These are phyloP conservation scores for Strigops habroptila DNA, from an alignment of 2,113 vertebrate species.

Conservation along the genomic window DNA sequence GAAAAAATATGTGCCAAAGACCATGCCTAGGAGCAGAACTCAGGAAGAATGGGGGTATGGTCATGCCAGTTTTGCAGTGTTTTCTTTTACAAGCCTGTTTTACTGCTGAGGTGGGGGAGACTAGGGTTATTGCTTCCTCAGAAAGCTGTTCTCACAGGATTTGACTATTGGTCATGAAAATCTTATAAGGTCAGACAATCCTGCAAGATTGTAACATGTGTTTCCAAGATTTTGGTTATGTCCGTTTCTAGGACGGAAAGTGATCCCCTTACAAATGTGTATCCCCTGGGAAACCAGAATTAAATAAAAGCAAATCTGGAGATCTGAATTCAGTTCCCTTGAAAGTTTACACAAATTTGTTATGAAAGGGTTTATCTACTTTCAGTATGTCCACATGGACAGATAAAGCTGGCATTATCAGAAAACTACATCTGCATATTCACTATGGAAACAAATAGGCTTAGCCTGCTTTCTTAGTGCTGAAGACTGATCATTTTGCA, in stretches of 20 bases:
- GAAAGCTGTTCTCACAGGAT: constrained; percentile 51
- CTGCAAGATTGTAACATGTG: background rate
- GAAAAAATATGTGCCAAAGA: constrained; percentile 41
- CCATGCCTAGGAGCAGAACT: constrained; percentile 55
- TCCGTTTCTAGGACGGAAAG: background rate
- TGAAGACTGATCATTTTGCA: background rate
- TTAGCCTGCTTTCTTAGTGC: background rate
- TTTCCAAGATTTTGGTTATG: background rate
- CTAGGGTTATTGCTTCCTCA: constrained; percentile 53
- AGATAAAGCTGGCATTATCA: background rate
- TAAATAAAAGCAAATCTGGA: background rate
- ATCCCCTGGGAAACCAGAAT: background rate
- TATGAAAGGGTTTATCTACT: background rate
- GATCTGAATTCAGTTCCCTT: background rate
- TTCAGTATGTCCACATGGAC: background rate
- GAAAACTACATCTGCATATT: background rate
- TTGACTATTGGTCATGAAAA: constrained; percentile 33
- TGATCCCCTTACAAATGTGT: background rate
- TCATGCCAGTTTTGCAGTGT: constrained; percentile 49
- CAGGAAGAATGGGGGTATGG: constrained; percentile 28
- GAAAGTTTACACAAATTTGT: background rate
- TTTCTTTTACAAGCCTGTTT: constrained; percentile 61
- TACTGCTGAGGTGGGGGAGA: constrained; percentile 44
- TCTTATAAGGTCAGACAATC: constrained; percentile 28
- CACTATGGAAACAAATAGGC: background rate